These are phyloP conservation scores for Hetaerina titia DNA, from an alignment of 2,888 invertebrate genomes.

Conservation along the genomic window DNA sequence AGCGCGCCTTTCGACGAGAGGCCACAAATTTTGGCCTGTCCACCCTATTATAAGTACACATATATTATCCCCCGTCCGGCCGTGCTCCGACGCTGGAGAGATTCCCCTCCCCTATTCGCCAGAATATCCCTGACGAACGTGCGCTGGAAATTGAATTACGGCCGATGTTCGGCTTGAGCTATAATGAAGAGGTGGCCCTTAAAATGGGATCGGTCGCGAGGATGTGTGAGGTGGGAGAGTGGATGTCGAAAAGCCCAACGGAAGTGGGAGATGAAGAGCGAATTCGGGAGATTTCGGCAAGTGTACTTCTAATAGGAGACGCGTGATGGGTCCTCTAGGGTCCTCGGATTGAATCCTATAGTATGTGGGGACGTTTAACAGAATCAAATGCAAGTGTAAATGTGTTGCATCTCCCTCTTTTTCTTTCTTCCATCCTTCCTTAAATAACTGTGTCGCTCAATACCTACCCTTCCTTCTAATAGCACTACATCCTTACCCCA, in stretches of 20 bases:
- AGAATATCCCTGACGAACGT: background rate
- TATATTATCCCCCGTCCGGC: background rate
- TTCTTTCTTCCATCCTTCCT: too few relatives aligned
- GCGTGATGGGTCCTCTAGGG: too few relatives aligned
- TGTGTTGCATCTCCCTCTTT: too few relatives aligned
- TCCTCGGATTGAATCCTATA: too few relatives aligned
- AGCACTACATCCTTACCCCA: too few relatives aligned
- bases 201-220: background rate
- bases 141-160: constrained; percentile 51
- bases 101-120: background rate
- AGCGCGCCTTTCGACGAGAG: constrained; percentile 26
- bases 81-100: background rate
- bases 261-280: background rate
- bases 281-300: too few relatives aligned
- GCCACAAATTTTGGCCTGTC: constrained; percentile 39
- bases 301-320: too few relatives aligned
- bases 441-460: too few relatives aligned
- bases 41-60: constrained; percentile 52
- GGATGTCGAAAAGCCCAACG: background rate
- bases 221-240: background rate
- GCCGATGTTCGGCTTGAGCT: constrained; percentile 1
- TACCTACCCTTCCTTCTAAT: too few relatives aligned
- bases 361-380: too few relatives aligned
- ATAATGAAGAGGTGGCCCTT: constrained; percentile 43
- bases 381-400: too few relatives aligned